Conservation (phyloP, 2,888 invertebrate genomes). For the Phyllotreta cruciferae region DNA sequence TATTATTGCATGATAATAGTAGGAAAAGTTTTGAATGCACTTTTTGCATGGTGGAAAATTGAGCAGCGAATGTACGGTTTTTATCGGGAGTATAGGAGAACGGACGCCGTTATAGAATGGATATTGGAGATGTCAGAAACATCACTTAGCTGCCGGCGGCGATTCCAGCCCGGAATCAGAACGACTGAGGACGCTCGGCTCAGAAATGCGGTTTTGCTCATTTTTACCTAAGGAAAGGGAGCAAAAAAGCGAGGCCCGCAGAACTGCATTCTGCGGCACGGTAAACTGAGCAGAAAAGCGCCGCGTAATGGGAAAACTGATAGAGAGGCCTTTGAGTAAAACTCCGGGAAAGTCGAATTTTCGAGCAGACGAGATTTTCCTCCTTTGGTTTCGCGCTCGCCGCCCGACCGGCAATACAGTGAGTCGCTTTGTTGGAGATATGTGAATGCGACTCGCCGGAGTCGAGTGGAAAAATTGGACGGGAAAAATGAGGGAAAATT, state of each 20-base stretch:
- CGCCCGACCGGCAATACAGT: conserved; percentile 11
- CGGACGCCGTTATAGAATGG: conserved; percentile 25
- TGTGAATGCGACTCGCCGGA: conserved; percentile 7
- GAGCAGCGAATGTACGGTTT: conserved; percentile 1
- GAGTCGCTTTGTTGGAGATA: conserved; percentile 22
- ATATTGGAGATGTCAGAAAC: conserved; percentile 30
- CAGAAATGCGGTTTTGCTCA: conserved; percentile 26
- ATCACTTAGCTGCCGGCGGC: conserved; percentile 22
- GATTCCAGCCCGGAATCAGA: conserved; percentile 14
- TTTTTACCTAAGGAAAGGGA: conserved; percentile 4
- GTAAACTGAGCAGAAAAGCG: conserved; percentile 31
- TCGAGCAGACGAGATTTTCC: conserved; percentile 25
- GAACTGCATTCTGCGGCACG: conserved; percentile 23
- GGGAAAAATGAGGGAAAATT: neutral
- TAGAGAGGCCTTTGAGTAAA: conserved; percentile 26
- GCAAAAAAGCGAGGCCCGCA: too few species aligned
- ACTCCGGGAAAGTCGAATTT: conserved; percentile 24
- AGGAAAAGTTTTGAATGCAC: too few species aligned
- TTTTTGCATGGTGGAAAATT: too few species aligned
- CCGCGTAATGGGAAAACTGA: conserved; percentile 30
- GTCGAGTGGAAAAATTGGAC: conserved; percentile 20
- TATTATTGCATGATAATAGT: too few species aligned
- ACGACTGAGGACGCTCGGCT: conserved; percentile 21
- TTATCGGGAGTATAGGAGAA: conserved; percentile 22
- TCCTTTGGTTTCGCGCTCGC: conserved; percentile 23